Evolutionary conservation across 2,888 invertebrate species (phyloP).

Genomic region (Cantharis flavilabris): DNA sequence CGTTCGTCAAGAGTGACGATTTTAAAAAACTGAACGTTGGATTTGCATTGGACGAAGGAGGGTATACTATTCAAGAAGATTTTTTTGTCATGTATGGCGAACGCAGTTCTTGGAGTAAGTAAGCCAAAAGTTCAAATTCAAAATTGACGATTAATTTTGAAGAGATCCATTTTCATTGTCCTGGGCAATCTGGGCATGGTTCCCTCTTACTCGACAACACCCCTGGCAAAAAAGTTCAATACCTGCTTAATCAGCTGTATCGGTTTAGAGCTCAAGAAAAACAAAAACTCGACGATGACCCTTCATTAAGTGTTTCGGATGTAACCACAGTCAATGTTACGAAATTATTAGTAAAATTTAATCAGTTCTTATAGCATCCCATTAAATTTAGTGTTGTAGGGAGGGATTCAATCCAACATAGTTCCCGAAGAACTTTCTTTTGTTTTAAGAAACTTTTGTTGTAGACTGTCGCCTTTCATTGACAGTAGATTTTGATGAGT

Average conservation of each 20-base stretch:
- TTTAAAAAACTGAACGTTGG: constrained; percentile 81
- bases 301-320: constrained; percentile 75
- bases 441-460: no score
- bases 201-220: constrained; percentile 80
- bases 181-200: constrained; percentile 88
- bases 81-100: constrained; percentile 75
- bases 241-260: constrained; percentile 75
- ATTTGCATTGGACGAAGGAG: constrained; percentile 86
- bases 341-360: constrained; percentile 64
- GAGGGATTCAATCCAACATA: not conserved
- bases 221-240: constrained; percentile 80
- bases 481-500: not conserved
- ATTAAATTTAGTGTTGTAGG: not conserved
- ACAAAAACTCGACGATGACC: constrained; percentile 66
- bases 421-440: not conserved
- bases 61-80: constrained; percentile 62
- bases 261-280: constrained; percentile 70
- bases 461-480: not conserved
- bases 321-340: constrained; percentile 88
- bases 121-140: not conserved
- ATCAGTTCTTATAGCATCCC: not conserved
- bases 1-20: constrained; percentile 72
- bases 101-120: constrained; percentile 83
- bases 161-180: constrained; percentile 78
- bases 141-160: constrained; percentile 32